Conservation (phyloP, 2,797 vertebrate genomes). For the Bovichtus diacanthus region DNA sequence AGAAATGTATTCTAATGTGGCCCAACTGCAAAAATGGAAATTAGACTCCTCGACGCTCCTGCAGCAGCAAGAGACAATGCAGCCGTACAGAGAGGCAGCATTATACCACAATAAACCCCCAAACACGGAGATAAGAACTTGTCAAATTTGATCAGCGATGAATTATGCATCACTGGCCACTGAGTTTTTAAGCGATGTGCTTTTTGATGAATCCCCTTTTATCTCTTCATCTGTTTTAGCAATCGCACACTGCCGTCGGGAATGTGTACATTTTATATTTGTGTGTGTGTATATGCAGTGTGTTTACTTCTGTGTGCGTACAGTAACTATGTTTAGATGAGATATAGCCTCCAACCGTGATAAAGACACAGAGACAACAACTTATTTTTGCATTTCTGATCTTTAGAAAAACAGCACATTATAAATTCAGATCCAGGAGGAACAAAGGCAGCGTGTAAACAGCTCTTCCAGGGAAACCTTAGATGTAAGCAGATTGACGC, state of each 20-base stretch:
- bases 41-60: slow-evolving; percentile 46
- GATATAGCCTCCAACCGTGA: slow-evolving; percentile 22
- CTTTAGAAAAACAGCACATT: neutral
- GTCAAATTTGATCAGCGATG: slow-evolving; percentile 74
- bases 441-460: slow-evolving; percentile 38
- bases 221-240: slow-evolving; percentile 59
- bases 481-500: slow-evolving; percentile 52
- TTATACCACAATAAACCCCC: slow-evolving; percentile 66
- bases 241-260: slow-evolving; percentile 38
- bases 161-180: slow-evolving; percentile 75
- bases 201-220: slow-evolving; percentile 55
- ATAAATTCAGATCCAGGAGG: slow-evolving; percentile 16
- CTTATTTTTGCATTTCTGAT: slow-evolving; percentile 31
- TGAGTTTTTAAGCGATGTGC: slow-evolving; percentile 31
- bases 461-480: slow-evolving; percentile 35
- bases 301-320: neutral
- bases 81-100: slow-evolving; percentile 14
- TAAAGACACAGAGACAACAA: slow-evolving; percentile 21
- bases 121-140: slow-evolving; percentile 71
- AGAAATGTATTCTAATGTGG: slow-evolving; percentile 77
- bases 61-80: slow-evolving; percentile 57
- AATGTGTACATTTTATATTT: slow-evolving; percentile 36
- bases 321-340: slow-evolving; percentile 24
- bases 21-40: slow-evolving; percentile 75
- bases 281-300: neutral